phyloP scores from a whole-genome alignment of 2,888 invertebrate genomes.

The Callyntrura guangdongensis region DNA sequence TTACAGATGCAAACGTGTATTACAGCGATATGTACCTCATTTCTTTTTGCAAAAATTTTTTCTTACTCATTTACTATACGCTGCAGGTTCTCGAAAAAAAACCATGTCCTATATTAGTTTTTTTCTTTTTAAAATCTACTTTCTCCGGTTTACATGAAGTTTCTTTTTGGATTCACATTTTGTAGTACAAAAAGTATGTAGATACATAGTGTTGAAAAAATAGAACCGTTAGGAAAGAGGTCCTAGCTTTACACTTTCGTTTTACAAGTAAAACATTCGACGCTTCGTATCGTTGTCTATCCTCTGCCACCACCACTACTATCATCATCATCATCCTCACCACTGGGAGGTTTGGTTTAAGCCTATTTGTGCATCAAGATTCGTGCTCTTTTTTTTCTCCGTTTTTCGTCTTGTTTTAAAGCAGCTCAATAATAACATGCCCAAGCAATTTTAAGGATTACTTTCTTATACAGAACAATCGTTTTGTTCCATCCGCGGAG shows the following conservation, averaged over 20 bases:
- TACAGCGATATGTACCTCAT: background rate
- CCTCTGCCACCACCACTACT: background rate
- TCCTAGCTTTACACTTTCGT: background rate
- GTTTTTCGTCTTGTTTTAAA: conserved; percentile 28
- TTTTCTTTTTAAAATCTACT: background rate
- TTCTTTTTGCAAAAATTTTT: background rate
- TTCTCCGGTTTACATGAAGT: background rate
- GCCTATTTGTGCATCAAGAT: conserved; percentile 44
- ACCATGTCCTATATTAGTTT: too few relatives aligned
- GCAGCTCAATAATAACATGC: conserved; percentile 56
- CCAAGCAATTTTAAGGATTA: conserved; percentile 69
- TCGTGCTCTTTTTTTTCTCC: background rate
- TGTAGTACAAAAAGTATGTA: too few relatives aligned
- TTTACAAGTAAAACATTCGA: too few relatives aligned
- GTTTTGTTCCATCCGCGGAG: conserved; percentile 43
- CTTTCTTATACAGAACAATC: conserved; percentile 59
- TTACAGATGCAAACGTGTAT: background rate
- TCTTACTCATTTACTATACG: conserved; percentile 18
- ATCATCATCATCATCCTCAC: background rate
- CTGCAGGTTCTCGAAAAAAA: background rate
- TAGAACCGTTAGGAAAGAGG: background rate
- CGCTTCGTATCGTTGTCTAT: background rate
- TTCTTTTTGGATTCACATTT: too few relatives aligned
- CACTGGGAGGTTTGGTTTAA: background rate
- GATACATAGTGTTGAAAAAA: background rate